A percentile compares a stretch with the other conserved stretches of the same genome.
These are phyloP conservation scores for Listrodromus nycthemerus DNA, from an alignment of 2,888 invertebrate species.

Conservation along the genomic window DNA sequence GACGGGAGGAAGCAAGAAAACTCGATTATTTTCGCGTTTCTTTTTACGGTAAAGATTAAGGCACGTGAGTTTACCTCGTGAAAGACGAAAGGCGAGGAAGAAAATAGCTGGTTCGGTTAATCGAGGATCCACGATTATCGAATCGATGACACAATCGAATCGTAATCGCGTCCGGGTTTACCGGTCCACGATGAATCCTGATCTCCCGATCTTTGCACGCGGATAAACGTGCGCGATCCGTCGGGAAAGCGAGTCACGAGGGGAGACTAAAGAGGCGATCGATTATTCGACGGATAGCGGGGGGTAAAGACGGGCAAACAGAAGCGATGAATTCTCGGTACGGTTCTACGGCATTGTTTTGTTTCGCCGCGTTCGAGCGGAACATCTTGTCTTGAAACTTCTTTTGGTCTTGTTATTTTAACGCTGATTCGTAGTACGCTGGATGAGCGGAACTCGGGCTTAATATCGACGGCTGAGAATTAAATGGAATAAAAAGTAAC, in stretches of 20 bases:
- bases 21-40: background rate
- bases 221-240: background rate
- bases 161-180: constrained; percentile 3
- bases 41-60: background rate
- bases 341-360: no score
- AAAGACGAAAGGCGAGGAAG: background rate
- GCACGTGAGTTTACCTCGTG: background rate
- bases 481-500: no score
- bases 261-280: background rate
- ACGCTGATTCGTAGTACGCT: no score
- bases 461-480: no score
- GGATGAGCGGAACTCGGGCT: no score
- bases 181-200: constrained; percentile 9
- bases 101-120: background rate
- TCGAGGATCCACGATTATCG: background rate
- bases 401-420: no score
- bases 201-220: constrained; percentile 39
- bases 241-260: background rate
- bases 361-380: no score
- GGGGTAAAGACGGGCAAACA: background rate
- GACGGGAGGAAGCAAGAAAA: background rate
- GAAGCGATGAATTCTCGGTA: background rate
- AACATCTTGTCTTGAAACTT: no score
- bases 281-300: background rate
- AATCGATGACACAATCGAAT: background rate